phyloP scores from a whole-genome alignment of 2,113 vertebrate genomes.

The Elanoides forficatus region DNA sequence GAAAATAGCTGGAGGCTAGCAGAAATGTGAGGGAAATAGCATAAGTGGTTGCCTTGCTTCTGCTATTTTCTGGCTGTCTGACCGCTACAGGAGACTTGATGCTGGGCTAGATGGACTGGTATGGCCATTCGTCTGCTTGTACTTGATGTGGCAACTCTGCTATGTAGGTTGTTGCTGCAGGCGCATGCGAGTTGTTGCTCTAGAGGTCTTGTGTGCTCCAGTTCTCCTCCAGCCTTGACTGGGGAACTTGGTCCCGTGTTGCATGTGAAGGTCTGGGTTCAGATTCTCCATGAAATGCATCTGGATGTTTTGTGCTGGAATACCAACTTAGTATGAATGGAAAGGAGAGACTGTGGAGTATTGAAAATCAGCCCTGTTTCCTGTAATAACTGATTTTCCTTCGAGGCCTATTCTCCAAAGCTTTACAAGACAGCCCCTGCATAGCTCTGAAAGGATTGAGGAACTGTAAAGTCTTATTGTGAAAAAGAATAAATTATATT shows the following conservation, averaged over 20 bases:
- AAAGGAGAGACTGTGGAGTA: neutral
- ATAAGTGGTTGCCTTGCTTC: neutral
- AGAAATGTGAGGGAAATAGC: conserved; percentile 1
- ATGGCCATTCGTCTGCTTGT: neutral
- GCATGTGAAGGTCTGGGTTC: neutral
- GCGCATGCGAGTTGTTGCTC: neutral
- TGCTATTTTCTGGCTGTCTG: neutral
- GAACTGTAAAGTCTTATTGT: conserved; percentile 28
- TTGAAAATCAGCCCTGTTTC: neutral
- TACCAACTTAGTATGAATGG: neutral
- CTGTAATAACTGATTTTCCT: conserved; percentile 29
- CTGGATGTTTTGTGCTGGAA: neutral
- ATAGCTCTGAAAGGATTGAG: neutral
- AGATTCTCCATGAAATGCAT: neutral
- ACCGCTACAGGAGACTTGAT: neutral
- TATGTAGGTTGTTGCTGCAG: neutral
- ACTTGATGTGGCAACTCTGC: neutral
- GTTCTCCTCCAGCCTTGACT: neutral
- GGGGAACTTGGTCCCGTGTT: neutral
- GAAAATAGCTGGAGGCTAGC: conserved; percentile 49
- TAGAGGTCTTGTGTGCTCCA: neutral
- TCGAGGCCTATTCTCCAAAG: neutral
- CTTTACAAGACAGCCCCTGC: conserved; percentile 5
- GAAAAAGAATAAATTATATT: conserved; percentile 56
- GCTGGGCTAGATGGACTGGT: neutral